Evolutionary conservation across 2,888 invertebrate species (phyloP).

Genomic region (Pseudanteris insignis): DNA sequence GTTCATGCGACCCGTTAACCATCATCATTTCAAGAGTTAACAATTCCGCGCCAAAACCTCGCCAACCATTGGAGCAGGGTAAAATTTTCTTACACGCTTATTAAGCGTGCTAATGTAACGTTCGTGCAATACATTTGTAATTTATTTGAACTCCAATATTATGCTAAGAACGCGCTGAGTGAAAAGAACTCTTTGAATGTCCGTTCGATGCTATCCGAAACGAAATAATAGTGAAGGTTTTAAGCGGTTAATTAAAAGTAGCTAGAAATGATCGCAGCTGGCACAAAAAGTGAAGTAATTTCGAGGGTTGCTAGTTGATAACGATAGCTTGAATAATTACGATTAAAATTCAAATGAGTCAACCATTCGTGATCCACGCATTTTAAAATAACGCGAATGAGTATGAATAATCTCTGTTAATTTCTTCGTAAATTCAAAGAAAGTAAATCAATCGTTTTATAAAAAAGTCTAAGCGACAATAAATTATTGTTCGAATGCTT

Average conservation of each 20-base stretch:
- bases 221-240: too few relatives aligned
- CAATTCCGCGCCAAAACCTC: too few relatives aligned
- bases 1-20: too few relatives aligned
- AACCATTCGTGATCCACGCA: slow-evolving; percentile 10
- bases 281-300: too few relatives aligned
- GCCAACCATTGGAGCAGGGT: too few relatives aligned
- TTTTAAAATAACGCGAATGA: slow-evolving; percentile 14
- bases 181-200: too few relatives aligned
- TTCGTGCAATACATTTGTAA: slow-evolving; percentile 3
- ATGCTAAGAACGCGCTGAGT: too few relatives aligned
- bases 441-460: slow-evolving; percentile 14
- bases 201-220: too few relatives aligned
- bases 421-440: slow-evolving; percentile 8
- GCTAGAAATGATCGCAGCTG: too few relatives aligned
- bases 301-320: too few relatives aligned
- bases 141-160: slow-evolving; percentile 1
- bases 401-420: slow-evolving; percentile 15
- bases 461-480: slow-evolving; percentile 6
- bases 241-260: too few relatives aligned
- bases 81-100: slow-evolving; percentile 20
- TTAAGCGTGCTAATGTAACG: slow-evolving; percentile 16
- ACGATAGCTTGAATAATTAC: slow-evolving; percentile 30
- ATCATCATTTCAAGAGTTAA: too few relatives aligned
- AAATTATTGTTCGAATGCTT: slow-evolving; percentile 7
- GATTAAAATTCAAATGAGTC: slow-evolving; percentile 27